phyloP scores from a whole-genome alignment of 2,113 vertebrate species.

The Rana temporaria region DNA sequence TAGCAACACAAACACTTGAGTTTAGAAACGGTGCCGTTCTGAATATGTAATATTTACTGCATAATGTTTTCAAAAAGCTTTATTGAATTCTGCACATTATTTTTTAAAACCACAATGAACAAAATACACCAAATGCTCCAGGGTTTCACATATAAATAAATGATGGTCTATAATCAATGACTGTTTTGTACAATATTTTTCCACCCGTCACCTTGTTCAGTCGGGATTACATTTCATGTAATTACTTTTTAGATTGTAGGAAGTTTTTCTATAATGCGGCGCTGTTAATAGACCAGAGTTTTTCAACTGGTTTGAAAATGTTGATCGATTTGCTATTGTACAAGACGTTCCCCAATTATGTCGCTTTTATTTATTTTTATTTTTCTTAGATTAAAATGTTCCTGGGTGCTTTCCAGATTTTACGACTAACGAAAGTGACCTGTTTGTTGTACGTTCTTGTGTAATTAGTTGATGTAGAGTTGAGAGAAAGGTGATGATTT shows the following conservation, averaged over 20 bases:
- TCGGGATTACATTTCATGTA: constrained; percentile 8
- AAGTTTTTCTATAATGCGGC: not conserved
- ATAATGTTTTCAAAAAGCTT: not conserved
- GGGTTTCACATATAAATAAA: constrained; percentile 6
- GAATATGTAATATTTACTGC: not conserved
- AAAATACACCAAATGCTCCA: not conserved
- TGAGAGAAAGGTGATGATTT: constrained; percentile 3
- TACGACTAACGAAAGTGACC: not conserved
- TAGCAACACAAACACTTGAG: not conserved
- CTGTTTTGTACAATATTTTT: not conserved
- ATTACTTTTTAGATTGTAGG: constrained; percentile 21
- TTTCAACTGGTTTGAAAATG: not conserved
- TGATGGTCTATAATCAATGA: not conserved
- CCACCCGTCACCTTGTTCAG: not conserved
- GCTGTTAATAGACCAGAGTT: not conserved
- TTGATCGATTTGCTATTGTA: not conserved
- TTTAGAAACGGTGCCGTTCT: not conserved
- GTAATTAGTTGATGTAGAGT: constrained; percentile 5
- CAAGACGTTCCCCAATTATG: not conserved
- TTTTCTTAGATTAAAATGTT: constrained; percentile 9
- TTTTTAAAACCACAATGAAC: not conserved
- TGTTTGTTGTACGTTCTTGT: not conserved
- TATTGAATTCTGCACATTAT: constrained; percentile 14
- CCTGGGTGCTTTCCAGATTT: not conserved
- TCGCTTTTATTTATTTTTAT: not conserved